Base-by-base conservation (phyloP, 2,797 vertebrate species). In the Sebastolobus alascanus region DNA sequence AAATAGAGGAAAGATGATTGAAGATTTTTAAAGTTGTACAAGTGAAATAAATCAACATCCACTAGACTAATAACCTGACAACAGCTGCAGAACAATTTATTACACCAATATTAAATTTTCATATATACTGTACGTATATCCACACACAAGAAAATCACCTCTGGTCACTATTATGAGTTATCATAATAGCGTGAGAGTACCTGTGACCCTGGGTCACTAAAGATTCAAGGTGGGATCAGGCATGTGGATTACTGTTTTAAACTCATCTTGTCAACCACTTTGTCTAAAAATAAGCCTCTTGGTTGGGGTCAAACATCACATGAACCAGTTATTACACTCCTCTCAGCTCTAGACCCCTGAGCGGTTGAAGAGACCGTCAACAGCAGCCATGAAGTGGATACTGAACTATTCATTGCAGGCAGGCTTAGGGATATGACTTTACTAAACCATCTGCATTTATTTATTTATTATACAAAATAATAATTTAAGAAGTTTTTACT, bases 191-290 rank as follows among this genome's bases (percentile, higher is more conserved):
- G 13, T 18, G 4, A 56, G 8, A 46, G 8, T 3, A 37, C 2
- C 4, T 5, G 27, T 73, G 68, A 73, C 55, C 59, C 9, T 8
- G 2, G 50, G 83, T 66, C 75, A 58, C 16, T 3, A 38, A 40
- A 77, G 40, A 79, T 35, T 87, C 65, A 89, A 50, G 20, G 73
- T 71, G 56, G 78, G 84, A 88, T 89, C 59, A 80, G 29, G 55
- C 7, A 20, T 68, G 22, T 65, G 82, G 88, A 92, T 91, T 90
- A 90, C 33, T 69, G 52, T 4, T 75, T 83, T 80, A 80, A 84
- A 86, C 16, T 68, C 40, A 64, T 31, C 66, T 75, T 75, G 50
- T 3, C 18, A 3, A 75, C 22, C 64, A 67, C 76, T 68, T 60
- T 37, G 29, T 59, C 74, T 88, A 68, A 83, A 84, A 85, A 84